Evolutionary conservation across 1,140 invertebrate genomes (phyloP), one percentile per base, ranked within the genome.

Genomic region (Theocolax elegans): DNA sequence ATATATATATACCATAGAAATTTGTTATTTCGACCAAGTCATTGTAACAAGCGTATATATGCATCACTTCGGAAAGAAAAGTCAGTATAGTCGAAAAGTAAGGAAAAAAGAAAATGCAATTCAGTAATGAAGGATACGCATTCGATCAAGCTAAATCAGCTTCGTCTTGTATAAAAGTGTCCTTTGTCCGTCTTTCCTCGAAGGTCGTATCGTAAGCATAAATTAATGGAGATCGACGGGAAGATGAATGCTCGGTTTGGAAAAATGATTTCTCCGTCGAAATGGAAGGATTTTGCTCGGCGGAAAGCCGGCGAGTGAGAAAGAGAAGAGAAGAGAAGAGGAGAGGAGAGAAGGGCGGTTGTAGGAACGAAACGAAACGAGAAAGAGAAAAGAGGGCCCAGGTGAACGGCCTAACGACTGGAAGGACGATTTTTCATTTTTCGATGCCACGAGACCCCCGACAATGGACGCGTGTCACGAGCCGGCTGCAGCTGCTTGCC

Each of bases 381-480:
- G 60, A 27, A 1, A 17, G 29, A 63, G 58, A 17, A 35, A 31
- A 10, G 7, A n/a, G 38, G 54, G 69, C 75, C 81, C 83, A 84
- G 83, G 83, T 84, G 82, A 84, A 82, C 76, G 74, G 76, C 75
- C 77, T 60, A 58, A 42, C 65, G 69, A 62, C 58, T 64, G 40
- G 42, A 71, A 72, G 77, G 77, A 76, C 78, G 78, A 85, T 85
- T 84, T 85, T 85, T 85, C 84, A 85, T 85, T 84, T 84, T 78
- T 82, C 79, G 81, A 82, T 80, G 81, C 80, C 80, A 79, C 78
- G 82, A 81, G 77, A 79, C 75, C 75, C 74, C 76, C 79, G 80
- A 86, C 84, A 86, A 86, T 86, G 81, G 82, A 83, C 83, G 83
- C 84, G 83, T 86, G 83, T 86, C 84, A 81, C 79, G 74, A 79